Conservation (phyloP, 2,113 vertebrate species). For the Uria aalge region DNA sequence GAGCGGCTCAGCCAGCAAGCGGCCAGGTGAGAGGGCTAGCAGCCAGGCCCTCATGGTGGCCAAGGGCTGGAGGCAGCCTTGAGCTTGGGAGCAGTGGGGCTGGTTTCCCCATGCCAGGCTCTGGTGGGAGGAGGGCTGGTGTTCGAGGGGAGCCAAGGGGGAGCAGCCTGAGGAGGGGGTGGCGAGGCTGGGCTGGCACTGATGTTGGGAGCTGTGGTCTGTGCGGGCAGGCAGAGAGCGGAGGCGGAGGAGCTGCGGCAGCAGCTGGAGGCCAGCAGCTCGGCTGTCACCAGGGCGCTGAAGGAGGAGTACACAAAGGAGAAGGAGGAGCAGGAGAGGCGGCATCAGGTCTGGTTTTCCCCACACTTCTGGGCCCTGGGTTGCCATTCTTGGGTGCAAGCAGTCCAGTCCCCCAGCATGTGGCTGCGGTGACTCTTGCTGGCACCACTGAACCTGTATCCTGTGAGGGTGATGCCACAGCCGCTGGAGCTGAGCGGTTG, state of each 20-base stretch:
- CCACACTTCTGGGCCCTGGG: background rate
- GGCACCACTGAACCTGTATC: rapidly evolving
- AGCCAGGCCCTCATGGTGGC: rapidly evolving
- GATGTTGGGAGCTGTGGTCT: conserved; percentile 36
- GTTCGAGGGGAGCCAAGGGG: rapidly evolving
- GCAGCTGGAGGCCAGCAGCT: conserved; percentile 88
- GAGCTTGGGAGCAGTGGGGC: background rate
- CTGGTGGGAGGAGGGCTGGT: background rate
- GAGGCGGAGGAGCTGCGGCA: conserved; percentile 86
- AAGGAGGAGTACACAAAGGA: conserved; percentile 85
- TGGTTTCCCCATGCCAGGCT: too few species aligned
- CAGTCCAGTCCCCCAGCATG: rapidly evolving
- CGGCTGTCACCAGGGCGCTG: conserved; percentile 72
- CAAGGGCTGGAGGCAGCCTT: background rate
- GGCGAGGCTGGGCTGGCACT: rapidly evolving
- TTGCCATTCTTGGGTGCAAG: background rate
- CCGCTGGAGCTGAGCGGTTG: background rate
- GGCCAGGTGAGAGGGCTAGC: conserved; percentile 73
- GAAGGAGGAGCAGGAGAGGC: conserved; percentile 85
- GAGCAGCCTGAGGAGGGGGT: background rate
- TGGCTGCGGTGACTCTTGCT: rapidly evolving
- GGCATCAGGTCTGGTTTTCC: conserved; percentile 83
- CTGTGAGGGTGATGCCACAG: rapidly evolving
- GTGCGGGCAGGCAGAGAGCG: conserved; percentile 79
- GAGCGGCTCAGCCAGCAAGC: conserved; percentile 87